Base-by-base conservation (phyloP, 2,797 vertebrate species). In the Notolepis coatsorum region DNA sequence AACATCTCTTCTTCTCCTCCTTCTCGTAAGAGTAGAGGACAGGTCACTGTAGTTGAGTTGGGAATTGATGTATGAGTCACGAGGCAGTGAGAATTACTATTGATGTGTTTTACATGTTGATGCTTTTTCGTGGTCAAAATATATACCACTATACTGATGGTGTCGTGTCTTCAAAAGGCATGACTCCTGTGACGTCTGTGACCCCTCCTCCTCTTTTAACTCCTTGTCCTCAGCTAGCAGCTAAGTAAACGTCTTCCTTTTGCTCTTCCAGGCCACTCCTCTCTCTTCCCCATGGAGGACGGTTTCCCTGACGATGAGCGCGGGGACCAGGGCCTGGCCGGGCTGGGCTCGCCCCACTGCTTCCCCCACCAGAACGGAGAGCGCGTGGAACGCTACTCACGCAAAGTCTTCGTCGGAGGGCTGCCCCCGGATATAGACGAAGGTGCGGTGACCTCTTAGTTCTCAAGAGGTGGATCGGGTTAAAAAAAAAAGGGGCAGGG, bases 351-450 rank as follows among this genome's bases (percentile, higher is more conserved):
- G 3, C 96, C 97, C 20, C 97, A 98, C 88, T 99, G 97, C 92
- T 99, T 99, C 76, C 95, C 96, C 25, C 97, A 99, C 87, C 97
- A 98, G 91, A 99, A 99, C n/a, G 97, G 97, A 63, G 97, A 99
- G 78, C 89, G 97, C 1, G 96, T 99, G n/a, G 97, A 99, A 37
- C 96, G 97, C 42, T 99, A 99, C 58, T 99, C 97, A 2, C 97
- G 97, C 49, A 99, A 99, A 65, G 97, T 99, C 69, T 99, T 99
- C 46, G 97, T 99, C 0, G 97, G 97, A 1, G 97, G 97, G 53
- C 87, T 99, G 65, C 97, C 97, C 15, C 97, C 97, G 0, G 97
- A 99, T 83, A 99, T 99, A 55, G 97, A 99, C 61, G 97, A 99
- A 99, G 97, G 97, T 99, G 82, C 2, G n/a, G n/a, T 4, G 0